Evolutionary conservation across 2,113 vertebrate species (phyloP).

Genomic region (Riparia riparia): DNA sequence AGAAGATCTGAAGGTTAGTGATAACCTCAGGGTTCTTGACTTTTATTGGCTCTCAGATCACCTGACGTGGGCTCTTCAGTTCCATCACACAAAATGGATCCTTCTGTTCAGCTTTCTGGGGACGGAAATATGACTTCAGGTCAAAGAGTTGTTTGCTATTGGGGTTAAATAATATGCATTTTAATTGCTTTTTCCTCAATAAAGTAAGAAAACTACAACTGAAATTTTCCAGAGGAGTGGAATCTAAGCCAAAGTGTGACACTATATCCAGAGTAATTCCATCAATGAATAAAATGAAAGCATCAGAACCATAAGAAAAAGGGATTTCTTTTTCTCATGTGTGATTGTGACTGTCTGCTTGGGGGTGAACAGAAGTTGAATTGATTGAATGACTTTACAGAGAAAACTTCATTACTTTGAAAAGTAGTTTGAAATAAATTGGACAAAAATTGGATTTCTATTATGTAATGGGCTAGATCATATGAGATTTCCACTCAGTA

Average conservation of each 20-base stretch:
- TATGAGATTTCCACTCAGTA: neutral
- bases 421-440: neutral
- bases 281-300: neutral
- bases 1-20: slow-evolving; percentile 24
- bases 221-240: neutral
- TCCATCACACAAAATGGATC: neutral
- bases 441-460: neutral
- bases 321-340: neutral
- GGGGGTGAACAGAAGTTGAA: neutral
- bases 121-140: neutral
- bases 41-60: neutral
- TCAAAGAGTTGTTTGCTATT: neutral
- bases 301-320: neutral
- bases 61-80: neutral
- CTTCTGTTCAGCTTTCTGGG: neutral
- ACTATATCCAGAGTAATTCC: neutral
- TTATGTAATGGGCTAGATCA: neutral
- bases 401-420: neutral
- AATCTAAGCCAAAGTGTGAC: neutral
- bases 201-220: neutral
- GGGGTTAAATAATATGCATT: neutral
- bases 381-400: neutral
- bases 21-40: neutral
- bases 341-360: neutral
- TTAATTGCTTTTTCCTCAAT: neutral